Conservation (phyloP, 1,140 invertebrate genomes). For the Bombus cullumanus region DNA sequence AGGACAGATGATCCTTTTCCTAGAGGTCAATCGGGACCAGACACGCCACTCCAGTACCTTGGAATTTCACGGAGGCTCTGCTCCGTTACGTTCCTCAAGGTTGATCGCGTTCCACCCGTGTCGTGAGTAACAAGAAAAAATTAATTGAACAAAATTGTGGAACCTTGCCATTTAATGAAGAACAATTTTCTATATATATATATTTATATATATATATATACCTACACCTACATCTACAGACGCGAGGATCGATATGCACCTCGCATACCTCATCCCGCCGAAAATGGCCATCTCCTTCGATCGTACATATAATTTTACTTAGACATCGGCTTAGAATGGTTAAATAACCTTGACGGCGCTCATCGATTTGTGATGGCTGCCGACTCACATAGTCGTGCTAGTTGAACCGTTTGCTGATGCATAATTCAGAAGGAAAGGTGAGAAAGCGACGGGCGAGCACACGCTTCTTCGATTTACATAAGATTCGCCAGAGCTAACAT, state of each 20-base stretch:
- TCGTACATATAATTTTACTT: background rate
- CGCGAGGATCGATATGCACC: background rate
- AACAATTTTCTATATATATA: background rate
- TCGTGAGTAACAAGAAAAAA: background rate
- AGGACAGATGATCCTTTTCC: conserved; percentile 49
- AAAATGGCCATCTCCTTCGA: background rate
- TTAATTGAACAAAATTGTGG: background rate
- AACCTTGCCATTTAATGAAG: background rate
- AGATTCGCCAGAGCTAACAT: background rate
- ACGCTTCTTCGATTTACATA: background rate
- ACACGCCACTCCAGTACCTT: no score
- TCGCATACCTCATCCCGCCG: background rate
- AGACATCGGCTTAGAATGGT: background rate
- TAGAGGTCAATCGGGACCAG: conserved; percentile 51
- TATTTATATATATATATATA: no score
- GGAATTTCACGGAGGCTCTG: background rate
- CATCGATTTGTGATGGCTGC: background rate
- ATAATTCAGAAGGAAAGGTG: conserved; percentile 24
- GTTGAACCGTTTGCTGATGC: background rate
- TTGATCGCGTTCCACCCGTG: background rate
- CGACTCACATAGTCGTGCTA: background rate
- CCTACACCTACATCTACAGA: background rate
- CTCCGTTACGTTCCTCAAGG: background rate
- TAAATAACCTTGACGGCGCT: background rate
- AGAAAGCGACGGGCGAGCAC: conserved; percentile 1